Percentiles rank a stretch among this genome's conserved stretches.
phyloP scores from a whole-genome alignment of 2,888 invertebrate species.

The Drosophila colorata region DNA sequence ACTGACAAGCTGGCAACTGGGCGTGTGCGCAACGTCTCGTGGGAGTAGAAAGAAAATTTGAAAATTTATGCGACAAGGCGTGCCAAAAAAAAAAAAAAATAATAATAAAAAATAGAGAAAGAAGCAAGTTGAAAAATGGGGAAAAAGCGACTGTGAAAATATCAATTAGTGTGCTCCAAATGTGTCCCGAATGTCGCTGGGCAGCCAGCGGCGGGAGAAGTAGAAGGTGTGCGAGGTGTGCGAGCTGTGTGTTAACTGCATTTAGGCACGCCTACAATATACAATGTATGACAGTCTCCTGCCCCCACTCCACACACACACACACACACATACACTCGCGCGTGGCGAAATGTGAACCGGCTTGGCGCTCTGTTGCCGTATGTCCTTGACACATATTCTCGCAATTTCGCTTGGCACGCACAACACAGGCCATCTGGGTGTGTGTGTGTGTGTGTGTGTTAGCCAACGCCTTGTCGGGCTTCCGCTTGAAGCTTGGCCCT shows the following conservation, averaged over 20 bases:
- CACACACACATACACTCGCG: conserved; percentile 15
- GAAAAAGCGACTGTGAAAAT: conserved; percentile 52
- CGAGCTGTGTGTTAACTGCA: conserved; percentile 62
- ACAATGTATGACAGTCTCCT: conserved; percentile 17
- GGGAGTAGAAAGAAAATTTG: conserved; percentile 31
- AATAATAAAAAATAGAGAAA: background rate
- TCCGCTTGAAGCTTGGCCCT: conserved; percentile 68
- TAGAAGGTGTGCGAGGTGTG: conserved; percentile 26
- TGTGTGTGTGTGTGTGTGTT: conserved; percentile 17
- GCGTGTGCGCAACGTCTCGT: conserved; percentile 32
- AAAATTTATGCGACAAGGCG: conserved; percentile 60
- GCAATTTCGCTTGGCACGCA: conserved; percentile 70
- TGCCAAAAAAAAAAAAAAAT: conserved; percentile 35
- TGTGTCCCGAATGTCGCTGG: conserved; percentile 69
- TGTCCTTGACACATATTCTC: conserved; percentile 77
- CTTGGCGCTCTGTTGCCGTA: conserved; percentile 39
- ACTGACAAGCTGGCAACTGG: conserved; percentile 25
- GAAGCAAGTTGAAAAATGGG: conserved; percentile 6
- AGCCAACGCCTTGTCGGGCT: conserved; percentile 76
- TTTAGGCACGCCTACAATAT: conserved; percentile 54
- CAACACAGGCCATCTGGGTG: conserved; percentile 27
- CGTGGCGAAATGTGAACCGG: conserved; percentile 25
- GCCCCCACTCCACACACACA: conserved; percentile 4
- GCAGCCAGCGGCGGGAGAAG: conserved; percentile 6
- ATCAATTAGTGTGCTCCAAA: conserved; percentile 74